phyloP scores from a whole-genome alignment of 2,797 vertebrate species.

The Acanthurus tractus region DNA sequence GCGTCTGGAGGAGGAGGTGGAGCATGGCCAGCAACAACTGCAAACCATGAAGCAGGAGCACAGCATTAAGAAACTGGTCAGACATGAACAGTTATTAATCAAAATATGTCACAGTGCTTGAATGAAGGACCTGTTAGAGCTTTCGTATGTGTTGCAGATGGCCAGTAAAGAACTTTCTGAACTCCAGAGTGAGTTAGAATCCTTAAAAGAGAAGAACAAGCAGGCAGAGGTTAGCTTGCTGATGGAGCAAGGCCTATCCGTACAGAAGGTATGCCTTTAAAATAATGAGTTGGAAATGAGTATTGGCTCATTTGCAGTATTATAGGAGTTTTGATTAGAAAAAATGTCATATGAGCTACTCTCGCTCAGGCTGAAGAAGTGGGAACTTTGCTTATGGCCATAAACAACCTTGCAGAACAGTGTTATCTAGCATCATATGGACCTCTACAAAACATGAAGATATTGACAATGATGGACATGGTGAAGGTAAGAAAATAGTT shows the following conservation, averaged over 20 bases:
- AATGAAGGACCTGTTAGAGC: neutral
- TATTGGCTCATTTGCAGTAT: neutral
- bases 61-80: conserved; percentile 79
- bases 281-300: neutral
- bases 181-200: conserved; percentile 80
- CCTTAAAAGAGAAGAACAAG: conserved; percentile 75
- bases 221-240: conserved; percentile 76
- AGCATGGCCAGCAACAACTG: conserved; percentile 75
- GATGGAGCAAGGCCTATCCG: conserved; percentile 74
- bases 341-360: conserved; percentile 18
- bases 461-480: conserved; percentile 82
- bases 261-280: conserved; percentile 76
- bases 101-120: neutral
- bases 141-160: conserved; percentile 66
- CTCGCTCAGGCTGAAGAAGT: conserved; percentile 77
- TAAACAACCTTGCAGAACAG: conserved; percentile 82
- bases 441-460: conserved; percentile 68
- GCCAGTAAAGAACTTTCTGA: conserved; percentile 81
- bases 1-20: conserved; percentile 79
- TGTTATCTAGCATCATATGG: conserved; percentile 80
- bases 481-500: conserved; percentile 81
- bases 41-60: conserved; percentile 80
- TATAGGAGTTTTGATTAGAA: neutral
- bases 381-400: conserved; percentile 76
- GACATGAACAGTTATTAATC: conserved; percentile 1